Base-by-base conservation (phyloP, 2,888 invertebrate genomes). In the Andrena flavipes region DNA sequence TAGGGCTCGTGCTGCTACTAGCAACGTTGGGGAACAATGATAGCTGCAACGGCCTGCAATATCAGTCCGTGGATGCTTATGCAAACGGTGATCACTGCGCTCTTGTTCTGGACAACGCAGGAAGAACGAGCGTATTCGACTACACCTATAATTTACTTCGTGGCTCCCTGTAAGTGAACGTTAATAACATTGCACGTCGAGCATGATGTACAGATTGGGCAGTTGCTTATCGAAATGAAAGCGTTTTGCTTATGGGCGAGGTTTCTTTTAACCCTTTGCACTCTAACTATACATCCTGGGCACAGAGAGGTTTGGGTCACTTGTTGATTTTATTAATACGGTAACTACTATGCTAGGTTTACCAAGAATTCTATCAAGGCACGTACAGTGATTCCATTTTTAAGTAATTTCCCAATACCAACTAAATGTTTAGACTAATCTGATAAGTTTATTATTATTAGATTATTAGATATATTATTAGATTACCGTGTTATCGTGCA, bases 81-180 rank as follows among this genome's bases (percentile, higher is more conserved):
- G 83, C 84, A 68, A 86, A 78, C 76, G 94, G 95, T 80, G 94
- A 95, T 35, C 97, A 98, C 91, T 98, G 98, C 94, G 98, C 98
- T 7, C 95, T 98, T 62, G 95, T 97, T 89, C 94, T 98, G 84
- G 95, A 96, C 84, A 97, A 97, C 13, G 97, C 97, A 0, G 97
- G 97, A 76, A 96, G 97, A 90, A 97, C 97, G 86, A 97, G 97
- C 77, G 96, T 96, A 20, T 98, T 97, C 91, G 98, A 98, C 94
- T 98, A 98, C 94, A 97, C 97, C 91, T 96, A 97, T 90, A 98
- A 98, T 94, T 95, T 98, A 82, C 96, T 98, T 67, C 96, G 97
- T 90, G 97, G 97, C 86, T 96, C 96, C 89, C 95, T 96, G 97
- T 98, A 95, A 97, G 97, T 97, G 94, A 83, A 63, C 20, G 42